These are phyloP conservation scores for Linepithema humile DNA, from an alignment of 1,140 invertebrate genomes.

Conservation along the genomic window DNA sequence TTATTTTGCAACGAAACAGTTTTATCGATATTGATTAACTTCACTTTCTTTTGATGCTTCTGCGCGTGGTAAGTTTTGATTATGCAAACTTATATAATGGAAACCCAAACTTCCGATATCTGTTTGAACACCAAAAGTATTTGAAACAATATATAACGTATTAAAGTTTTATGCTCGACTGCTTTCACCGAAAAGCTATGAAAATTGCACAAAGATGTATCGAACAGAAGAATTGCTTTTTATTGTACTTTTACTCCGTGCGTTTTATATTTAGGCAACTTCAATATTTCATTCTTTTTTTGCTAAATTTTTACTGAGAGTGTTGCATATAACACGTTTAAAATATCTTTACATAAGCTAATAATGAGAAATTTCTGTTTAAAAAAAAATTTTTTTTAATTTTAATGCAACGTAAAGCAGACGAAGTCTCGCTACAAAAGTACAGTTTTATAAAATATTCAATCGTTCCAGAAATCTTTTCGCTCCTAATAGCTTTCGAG, in stretches of 20 bases:
- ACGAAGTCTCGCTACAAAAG: background rate
- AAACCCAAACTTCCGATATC: background rate
- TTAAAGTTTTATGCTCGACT: background rate
- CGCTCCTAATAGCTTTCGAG: conserved; percentile 1
- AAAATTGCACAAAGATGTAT: background rate
- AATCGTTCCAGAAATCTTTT: conserved; percentile 1
- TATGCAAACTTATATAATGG: background rate
- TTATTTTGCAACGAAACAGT: background rate
- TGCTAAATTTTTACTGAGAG: background rate
- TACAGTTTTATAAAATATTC: background rate
- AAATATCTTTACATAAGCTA: background rate
- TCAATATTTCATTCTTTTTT: background rate
- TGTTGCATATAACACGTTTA: background rate
- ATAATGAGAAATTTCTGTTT: background rate
- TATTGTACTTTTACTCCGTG: background rate
- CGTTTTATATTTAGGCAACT: background rate
- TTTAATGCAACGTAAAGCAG: background rate
- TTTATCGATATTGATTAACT: background rate
- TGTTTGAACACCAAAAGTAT: background rate
- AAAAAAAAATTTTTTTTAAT: background rate
- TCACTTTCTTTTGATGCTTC: background rate
- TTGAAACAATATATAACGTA: background rate
- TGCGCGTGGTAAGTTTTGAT: background rate
- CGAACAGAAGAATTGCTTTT: background rate
- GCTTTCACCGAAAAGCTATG: background rate